Evolutionary conservation across 2,888 invertebrate genomes (phyloP), one percentile per base, ranked within the genome.

Genomic region (Lysandra coridon): DNA sequence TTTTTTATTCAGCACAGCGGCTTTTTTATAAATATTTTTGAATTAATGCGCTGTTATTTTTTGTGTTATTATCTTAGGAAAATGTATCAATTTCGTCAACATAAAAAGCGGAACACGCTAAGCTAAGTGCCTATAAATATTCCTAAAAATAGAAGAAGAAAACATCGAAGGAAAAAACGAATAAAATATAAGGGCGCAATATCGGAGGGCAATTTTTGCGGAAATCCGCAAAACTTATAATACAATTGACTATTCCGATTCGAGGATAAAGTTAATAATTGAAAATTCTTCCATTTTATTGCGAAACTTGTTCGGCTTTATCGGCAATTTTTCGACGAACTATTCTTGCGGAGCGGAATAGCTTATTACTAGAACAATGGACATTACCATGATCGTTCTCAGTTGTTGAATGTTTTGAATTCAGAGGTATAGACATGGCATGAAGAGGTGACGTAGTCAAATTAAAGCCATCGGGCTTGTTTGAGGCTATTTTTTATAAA

Each of bases 211-310:
- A 73, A 79, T 81, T 82, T 75, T 60, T 79, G 79, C 44, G 77
- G 79, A 73, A 60, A 73, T 37, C 53, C 76, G 78, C 40, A 49
- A 79, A 80, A 80, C 80, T 82, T 80, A 77, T 33, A 75, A 74
- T 75, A 78, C 79, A 80, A 77, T 80, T 79, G 79, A 73, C 81
- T 73, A 78, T 64, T 60, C 64, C 74, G 80, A 81, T 81, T 82
- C 78, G 30, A 82, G 84, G 86, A 84, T 85, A 83, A 89, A 91
- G 88, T 90, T 89, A 85, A 90, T 90, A 90, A 90, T 89, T 90
- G 89, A 87, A 89, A 87, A 88, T 88, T 89, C 88, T 88, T 86
- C 82, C 83, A 82, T 87, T 83, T 87, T 89, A 90, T 90, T 89
- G 88, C 86, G 86, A 88, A 91, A 89, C 87, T 90, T 90, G 83